Conservation (phyloP, 2,797 vertebrate genomes). For the Ceyx erithaca region DNA sequence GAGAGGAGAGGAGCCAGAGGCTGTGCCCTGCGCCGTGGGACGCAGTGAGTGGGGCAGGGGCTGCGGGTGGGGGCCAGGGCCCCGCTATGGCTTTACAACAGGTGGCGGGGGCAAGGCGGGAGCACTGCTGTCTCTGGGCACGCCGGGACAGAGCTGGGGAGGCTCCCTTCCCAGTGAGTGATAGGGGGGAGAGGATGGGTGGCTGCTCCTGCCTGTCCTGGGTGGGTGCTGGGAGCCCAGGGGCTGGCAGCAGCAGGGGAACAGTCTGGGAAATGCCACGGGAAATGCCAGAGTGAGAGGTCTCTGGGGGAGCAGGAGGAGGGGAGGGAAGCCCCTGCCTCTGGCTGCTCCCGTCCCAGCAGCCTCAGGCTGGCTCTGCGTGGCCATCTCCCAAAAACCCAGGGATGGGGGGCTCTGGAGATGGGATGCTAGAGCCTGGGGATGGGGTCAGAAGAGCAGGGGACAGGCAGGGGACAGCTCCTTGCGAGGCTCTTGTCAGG, state of each 20-base stretch:
- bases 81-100: constrained; percentile 35
- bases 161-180: neutral
- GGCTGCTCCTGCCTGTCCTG: neutral
- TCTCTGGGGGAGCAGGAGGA: neutral
- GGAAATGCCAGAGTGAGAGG: rapidly evolving
- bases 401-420: neutral
- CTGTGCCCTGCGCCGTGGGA: rapidly evolving
- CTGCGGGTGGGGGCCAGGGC: neutral
- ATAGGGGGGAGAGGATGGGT: neutral
- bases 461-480: neutral
- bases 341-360: neutral
- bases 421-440: rapidly evolving
- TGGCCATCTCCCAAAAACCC: neutral
- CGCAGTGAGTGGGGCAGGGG: neutral
- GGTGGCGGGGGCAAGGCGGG: neutral
- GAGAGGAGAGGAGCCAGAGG: neutral
- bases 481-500: neutral
- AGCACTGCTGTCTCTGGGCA: neutral
- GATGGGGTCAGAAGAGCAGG: neutral
- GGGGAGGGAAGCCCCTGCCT: neutral
- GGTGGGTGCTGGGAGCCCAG: neutral
- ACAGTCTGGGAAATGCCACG: neutral
- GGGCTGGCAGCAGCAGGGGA: rapidly evolving
- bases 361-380: neutral
- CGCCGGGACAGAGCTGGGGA: neutral